Base-by-base conservation (phyloP, 2,888 invertebrate genomes). In the Linnaemya vulpina region DNA sequence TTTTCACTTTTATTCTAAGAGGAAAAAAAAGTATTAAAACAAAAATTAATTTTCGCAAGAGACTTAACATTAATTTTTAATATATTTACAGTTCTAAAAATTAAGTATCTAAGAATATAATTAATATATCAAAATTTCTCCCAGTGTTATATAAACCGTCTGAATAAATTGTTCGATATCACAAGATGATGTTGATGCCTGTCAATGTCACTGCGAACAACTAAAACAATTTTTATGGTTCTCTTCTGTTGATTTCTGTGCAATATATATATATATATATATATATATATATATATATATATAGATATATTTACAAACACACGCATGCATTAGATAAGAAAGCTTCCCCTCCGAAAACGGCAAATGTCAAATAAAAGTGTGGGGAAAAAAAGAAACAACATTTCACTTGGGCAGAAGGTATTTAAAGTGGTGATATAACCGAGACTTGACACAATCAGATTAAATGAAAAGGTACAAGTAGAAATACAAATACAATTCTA, bases 401-500 rank as follows among this genome's bases (percentile, higher is more conserved):
- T 65, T 73, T 73, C 55, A 63, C 49, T 82, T 70, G 62, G 20
- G 53, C 53, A 71, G 60, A 65, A 65, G 75, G 78, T 79, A 79
- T 65, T 85, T 74, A 71, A 82, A 85, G 82, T 85, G 82, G 82
- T 79, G 85, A 77, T 85, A 67, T 67, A 70, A 85, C 85, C 79
- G 82, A 84, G 70, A 81, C 81, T 78, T 81, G 81, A 82, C 75
- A 81, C 85, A 85, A 82, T 82, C 82, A 82, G 78, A 85, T 82
- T 82, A 78, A 58, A 78, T 55, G n/a, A n/a, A 71, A 62, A 76
- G 71, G 71, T 75, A 78, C 68, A 43, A 77, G 46, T 38, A 46
- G n/a, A 62, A 55, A 49, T 63, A 43, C 22, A 68, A n/a, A 13
- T 25, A 63, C 40, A 65, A 13, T 62, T 74, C 25, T 20, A 62